Conservation (phyloP, 2,888 invertebrate species). For the Xiphydria camelus region DNA sequence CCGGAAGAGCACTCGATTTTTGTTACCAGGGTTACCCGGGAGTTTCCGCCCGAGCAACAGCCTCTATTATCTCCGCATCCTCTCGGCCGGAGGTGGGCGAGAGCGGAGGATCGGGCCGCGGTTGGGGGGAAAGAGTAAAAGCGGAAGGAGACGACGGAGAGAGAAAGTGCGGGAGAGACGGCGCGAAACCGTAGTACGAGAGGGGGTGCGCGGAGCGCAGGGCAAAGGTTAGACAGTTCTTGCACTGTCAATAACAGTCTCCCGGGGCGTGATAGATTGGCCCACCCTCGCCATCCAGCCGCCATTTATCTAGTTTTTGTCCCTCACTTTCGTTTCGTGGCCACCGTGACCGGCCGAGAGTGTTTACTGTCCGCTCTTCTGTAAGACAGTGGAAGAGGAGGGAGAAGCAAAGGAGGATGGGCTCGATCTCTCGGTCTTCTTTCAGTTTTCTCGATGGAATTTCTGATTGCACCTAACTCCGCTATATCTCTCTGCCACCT, state of each 20-base stretch:
- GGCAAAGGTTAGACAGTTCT: conserved; percentile 46
- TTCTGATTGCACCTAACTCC: no score
- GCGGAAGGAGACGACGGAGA: background rate
- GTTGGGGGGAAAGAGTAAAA: conserved; percentile 13
- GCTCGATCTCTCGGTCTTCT: background rate
- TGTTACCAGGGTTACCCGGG: conserved; percentile 1
- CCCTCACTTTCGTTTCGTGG: conserved; percentile 48
- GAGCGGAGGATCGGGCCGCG: conserved; percentile 13
- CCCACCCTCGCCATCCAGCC: conserved; percentile 49
- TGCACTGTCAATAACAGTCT: conserved; percentile 55
- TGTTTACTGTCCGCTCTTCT: conserved; percentile 40
- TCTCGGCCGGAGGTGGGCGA: conserved; percentile 9
- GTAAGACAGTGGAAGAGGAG: background rate
- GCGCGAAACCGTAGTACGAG: conserved; percentile 12
- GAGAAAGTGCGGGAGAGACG: background rate
- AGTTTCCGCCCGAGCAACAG: conserved; percentile 12
- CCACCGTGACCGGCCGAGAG: conserved; percentile 40
- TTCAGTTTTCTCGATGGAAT: background rate
- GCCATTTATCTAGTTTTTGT: conserved; percentile 56
- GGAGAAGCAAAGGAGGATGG: background rate
- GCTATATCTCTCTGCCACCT: no score
- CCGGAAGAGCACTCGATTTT: background rate
- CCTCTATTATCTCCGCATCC: conserved; percentile 20
- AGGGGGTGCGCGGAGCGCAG: conserved; percentile 13
- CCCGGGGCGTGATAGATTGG: conserved; percentile 54